Conservation (phyloP, 2,888 invertebrate species). For the Pristionchus japonicus region DNA sequence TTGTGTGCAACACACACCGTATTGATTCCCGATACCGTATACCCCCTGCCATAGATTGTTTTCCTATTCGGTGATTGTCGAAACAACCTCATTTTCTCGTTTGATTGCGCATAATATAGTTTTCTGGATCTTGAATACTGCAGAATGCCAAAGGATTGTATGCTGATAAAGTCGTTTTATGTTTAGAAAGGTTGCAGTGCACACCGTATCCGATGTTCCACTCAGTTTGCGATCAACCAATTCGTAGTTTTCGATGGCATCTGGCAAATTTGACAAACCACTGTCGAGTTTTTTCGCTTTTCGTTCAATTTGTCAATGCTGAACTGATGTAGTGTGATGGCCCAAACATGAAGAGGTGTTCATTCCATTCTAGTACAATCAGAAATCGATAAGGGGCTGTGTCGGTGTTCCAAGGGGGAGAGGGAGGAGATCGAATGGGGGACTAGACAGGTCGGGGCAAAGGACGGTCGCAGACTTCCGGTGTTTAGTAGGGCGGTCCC, state of each 20-base stretch:
- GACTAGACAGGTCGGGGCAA: neutral
- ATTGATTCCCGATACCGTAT: neutral
- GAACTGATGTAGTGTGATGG: neutral
- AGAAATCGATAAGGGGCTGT: neutral
- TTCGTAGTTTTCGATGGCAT: no score
- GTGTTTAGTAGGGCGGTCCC: neutral
- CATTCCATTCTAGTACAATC: slow-evolving; percentile 40
- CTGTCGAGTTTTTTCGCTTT: neutral
- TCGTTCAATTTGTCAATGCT: neutral
- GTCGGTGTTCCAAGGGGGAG: neutral
- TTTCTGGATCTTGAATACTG: slow-evolving; percentile 13
- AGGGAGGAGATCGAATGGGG: neutral
- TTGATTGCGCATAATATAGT: neutral
- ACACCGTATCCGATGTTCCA: no score
- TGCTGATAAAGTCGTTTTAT: neutral
- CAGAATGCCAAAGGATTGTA: neutral
- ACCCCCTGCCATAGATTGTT: slow-evolving; percentile 12
- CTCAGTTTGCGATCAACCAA: no score
- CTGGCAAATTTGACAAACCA: neutral
- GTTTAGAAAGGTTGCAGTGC: no score
- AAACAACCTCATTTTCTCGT: neutral
- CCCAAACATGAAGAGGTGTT: neutral
- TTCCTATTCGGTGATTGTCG: neutral
- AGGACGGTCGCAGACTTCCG: neutral
- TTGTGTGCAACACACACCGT: neutral